A percentile compares a stretch with the other conserved stretches of the same genome.
Evolutionary conservation across 2,888 invertebrate species (phyloP).

Genomic region (Crematogaster levior): DNA sequence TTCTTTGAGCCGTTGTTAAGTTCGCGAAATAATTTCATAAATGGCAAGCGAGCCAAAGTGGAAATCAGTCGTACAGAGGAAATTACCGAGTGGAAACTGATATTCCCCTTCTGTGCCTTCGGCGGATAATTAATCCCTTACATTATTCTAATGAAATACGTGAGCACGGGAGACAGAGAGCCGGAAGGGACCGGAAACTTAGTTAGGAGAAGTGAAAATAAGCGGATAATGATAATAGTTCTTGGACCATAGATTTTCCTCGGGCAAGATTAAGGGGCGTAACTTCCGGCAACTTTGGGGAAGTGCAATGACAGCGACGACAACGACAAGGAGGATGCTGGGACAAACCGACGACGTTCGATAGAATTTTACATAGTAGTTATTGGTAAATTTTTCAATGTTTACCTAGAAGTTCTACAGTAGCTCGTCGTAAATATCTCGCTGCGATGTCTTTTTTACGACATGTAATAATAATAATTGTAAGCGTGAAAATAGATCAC

Average conservation of each 20-base stretch:
- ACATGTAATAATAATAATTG: slow-evolving; percentile 10
- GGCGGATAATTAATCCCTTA: slow-evolving; percentile 57
- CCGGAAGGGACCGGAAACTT: slow-evolving; percentile 48
- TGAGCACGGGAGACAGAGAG: slow-evolving; percentile 18
- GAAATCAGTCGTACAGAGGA: slow-evolving; percentile 57
- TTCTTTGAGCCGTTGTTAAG: slow-evolving; percentile 25
- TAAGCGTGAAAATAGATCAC: background rate
- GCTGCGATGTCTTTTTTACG: background rate
- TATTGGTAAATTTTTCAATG: slow-evolving; percentile 66
- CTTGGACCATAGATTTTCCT: slow-evolving; percentile 62
- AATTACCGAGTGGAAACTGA: slow-evolving; percentile 55
- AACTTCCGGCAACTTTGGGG: slow-evolving; percentile 64
- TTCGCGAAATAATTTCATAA: slow-evolving; percentile 42
- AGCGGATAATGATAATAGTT: slow-evolving; percentile 70
- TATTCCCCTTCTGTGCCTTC: slow-evolving; percentile 50
- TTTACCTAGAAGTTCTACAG: slow-evolving; percentile 63
- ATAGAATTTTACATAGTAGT: slow-evolving; percentile 59
- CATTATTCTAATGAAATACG: slow-evolving; percentile 55
- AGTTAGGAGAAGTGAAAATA: slow-evolving; percentile 71
- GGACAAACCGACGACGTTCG: slow-evolving; percentile 60
- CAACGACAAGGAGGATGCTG: slow-evolving; percentile 9
- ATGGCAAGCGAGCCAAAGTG: slow-evolving; percentile 30
- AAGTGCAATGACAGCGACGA: slow-evolving; percentile 35
- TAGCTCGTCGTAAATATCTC: slow-evolving; percentile 16
- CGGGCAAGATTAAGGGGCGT: slow-evolving; percentile 55